Evolutionary conservation across 2,888 invertebrate species (phyloP), one percentile per base, ranked within the genome.

Genomic region (Villa cingulata): DNA sequence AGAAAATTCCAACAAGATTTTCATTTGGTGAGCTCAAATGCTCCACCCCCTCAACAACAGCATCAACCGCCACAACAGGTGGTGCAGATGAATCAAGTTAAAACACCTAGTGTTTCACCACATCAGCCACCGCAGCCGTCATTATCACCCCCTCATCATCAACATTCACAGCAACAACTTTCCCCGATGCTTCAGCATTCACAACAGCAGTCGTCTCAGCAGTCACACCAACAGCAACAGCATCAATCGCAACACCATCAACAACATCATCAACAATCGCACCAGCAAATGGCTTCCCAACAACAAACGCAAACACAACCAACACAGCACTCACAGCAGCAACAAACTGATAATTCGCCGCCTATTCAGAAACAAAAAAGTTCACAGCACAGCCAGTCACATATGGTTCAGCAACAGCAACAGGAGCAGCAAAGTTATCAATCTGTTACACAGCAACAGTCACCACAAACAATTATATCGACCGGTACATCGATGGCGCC

Each of bases 1-100:
- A 79, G 86, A 54, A 83, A 84, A 61, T 90, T 90, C 65, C 77
- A 82, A 1, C 75, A 81, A 58, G 86, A 88, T 56, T 89, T 88
- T 68, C 84, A 86, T 68, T 62, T 89, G 62, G 70, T 74, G 3
- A 54, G 55, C 39, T 53, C 55, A 9, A 59, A 54, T 36, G 56
- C 56, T 43, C 59, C 60, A 15, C 54, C 48, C 9, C 49, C 53
- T 32, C 51, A 46, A 23, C 54, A 57, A 36, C 56, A 56, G 14
- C 56, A 56, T 16, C 58, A 60, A 27, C 62, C 58, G 38, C 60
- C 62, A 44, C 60, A 59, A 12, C 43, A 43, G 36, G 19, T 27
- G 42, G 55, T 58, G 40, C 55, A 58, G 17, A 58, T 64, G 42
- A 54, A 48, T 40, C 57, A 58, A 42, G 55, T 54, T 44, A 53